These are phyloP conservation scores for Crax fasciolata DNA, from an alignment of 2,797 vertebrate genomes.

Conservation along the genomic window DNA sequence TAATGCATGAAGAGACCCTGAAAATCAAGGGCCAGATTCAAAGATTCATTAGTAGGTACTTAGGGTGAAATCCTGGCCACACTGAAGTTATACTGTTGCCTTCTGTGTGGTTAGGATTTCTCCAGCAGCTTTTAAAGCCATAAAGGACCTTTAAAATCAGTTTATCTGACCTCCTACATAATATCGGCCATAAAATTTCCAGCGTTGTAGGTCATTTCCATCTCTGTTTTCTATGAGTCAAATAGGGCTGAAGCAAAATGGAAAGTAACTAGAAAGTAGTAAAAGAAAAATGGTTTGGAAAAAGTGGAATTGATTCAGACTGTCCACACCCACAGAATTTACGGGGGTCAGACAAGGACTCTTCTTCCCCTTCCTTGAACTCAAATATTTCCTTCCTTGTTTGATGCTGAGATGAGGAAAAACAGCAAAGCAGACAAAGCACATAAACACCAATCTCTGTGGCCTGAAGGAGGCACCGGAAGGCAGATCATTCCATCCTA, in stretches of 20 bases:
- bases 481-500: slow-evolving; percentile 41
- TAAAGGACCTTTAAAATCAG: background rate
- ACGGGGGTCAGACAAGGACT: slow-evolving; percentile 67
- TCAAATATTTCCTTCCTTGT: slow-evolving; percentile 67
- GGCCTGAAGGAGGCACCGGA: slow-evolving; percentile 40
- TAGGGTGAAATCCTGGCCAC: background rate
- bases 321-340: slow-evolving; percentile 61
- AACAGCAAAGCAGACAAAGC: slow-evolving; percentile 62
- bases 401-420: slow-evolving; percentile 27
- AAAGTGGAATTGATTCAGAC: slow-evolving; percentile 54
- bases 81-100: slow-evolving; percentile 10
- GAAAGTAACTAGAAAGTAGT: slow-evolving; percentile 77
- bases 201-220: background rate
- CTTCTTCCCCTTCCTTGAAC: slow-evolving; percentile 65
- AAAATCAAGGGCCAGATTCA: slow-evolving; percentile 1
- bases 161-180: slow-evolving; percentile 39
- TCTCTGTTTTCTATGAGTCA: slow-evolving; percentile 50
- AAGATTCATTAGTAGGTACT: slow-evolving; percentile 12
- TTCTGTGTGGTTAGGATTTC: background rate
- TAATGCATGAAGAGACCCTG: background rate
- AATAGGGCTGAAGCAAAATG: slow-evolving; percentile 61
- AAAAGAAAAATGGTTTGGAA: slow-evolving; percentile 40
- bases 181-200: background rate
- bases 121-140: slow-evolving; percentile 34
- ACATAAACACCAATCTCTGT: slow-evolving; percentile 36